Evolutionary conservation across 2,888 invertebrate genomes (phyloP), one percentile per base, ranked within the genome.

Genomic region (Archips crataeganus): DNA sequence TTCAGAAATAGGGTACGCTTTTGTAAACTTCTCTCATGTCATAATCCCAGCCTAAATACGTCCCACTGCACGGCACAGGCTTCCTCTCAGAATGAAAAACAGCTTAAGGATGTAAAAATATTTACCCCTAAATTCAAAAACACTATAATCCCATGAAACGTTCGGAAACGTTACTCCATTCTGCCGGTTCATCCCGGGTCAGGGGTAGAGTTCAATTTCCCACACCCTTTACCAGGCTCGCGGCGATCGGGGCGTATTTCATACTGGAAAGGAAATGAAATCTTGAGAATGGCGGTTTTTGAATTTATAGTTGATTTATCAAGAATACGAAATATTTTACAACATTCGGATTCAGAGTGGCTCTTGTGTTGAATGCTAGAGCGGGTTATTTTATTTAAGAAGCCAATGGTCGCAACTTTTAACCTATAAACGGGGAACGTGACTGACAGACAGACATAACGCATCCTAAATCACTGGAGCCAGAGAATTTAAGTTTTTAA

Each of bases 221-320:
- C 65, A 60, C 60, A 34, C 23, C 65, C 60, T 54, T 60, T 49
- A 23, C 60, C 51, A 36, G 49, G 49, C 65, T 36, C 34, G 15
- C 10, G 15, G 61, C 42, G 51, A 61, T 61, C 42, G 34, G 51
- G 8, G 32, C 32, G 32, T 71, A 71, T 71, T 71, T 67, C 66
- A 54, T 45, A 61, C 5, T 39, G 23, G 13, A 67, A 8, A 45
- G 71, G 71, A 71, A 71, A 71, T 71, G 61, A 66, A 71, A 45
- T 71, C 60, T 42, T 39, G 49, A 11, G 60, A 32, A n/a, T 51
- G 2, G 36, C 34, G 51, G 63, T 45, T 63, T 65, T 49, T 49
- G 49, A 65, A 51, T 36, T 36, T 51, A 65, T 65, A 34, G 51
- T 47, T 10, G 36, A 11, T 34, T 66, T 66, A 9, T 8, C 23